These are phyloP conservation scores for Antedon mediterranea DNA, from an alignment of 53 echinoderm and acorn worm species.

Conservation along the genomic window DNA sequence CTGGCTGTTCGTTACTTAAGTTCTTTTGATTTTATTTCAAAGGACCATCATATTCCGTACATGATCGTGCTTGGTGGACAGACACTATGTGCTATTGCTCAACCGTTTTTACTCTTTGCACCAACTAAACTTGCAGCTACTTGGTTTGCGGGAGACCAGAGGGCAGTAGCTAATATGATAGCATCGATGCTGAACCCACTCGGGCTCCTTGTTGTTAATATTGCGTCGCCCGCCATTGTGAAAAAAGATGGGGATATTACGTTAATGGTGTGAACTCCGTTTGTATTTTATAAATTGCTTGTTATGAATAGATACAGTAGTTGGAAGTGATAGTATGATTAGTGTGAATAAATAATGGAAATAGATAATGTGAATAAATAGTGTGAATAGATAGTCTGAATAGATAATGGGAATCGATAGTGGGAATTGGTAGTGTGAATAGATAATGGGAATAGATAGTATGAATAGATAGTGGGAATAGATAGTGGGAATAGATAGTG, in stretches of 20 bases:
- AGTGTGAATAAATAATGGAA: too few relatives aligned
- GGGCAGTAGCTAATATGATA: constrained; percentile 77
- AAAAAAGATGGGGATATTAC: constrained; percentile 23
- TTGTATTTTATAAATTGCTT: too few relatives aligned
- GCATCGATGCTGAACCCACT: constrained; percentile 78
- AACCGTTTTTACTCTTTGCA: constrained; percentile 80
- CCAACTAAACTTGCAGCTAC: constrained; percentile 84
- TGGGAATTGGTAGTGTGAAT: too few relatives aligned
- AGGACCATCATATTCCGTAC: background rate
- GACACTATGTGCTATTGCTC: constrained; percentile 50
- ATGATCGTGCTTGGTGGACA: constrained; percentile 58
- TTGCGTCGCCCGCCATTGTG: constrained; percentile 39
- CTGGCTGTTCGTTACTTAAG: constrained; percentile 48
- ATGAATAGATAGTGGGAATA: too few relatives aligned
- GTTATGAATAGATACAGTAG: too few relatives aligned
- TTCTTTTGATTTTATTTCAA: constrained; percentile 20
- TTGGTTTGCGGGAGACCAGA: constrained; percentile 88
- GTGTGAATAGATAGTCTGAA: too few relatives aligned
- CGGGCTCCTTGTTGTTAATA: constrained; percentile 58
- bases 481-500: too few relatives aligned
- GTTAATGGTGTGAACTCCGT: constrained; percentile 24
- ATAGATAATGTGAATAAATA: too few relatives aligned
- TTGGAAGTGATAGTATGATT: too few relatives aligned
- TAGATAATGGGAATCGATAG: too few relatives aligned
- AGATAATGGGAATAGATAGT: too few relatives aligned